Base-by-base conservation (phyloP, 2,888 invertebrate genomes). In the Eupithecia centaureata region DNA sequence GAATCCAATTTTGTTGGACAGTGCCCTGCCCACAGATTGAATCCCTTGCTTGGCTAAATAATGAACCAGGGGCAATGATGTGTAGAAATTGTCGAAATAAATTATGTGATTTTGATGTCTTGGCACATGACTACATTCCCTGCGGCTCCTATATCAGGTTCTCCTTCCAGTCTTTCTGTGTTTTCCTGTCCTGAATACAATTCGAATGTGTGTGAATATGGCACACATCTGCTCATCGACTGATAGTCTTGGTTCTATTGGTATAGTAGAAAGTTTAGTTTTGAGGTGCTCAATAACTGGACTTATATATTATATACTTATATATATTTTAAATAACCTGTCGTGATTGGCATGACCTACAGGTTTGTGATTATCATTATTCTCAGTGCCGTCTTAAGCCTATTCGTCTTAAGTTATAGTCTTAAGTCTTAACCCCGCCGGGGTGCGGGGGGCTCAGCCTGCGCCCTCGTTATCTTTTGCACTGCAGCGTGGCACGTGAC, bases 41-140 rank as follows among this genome's bases (percentile, higher is more conserved):
- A n/a, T n/a, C n/a, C 63, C 63, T 63, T 0, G 7, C 32, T 63
- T 63, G 0, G 13, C 30, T 47, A 63, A 57, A 5, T 8, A 57
- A 63, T 28, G 0, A 47, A 63, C 42, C 32, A 73, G 58, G 65
- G 79, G 79, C 73, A 79, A 71, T 64, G 77, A 78, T 10, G 79
- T 79, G 71, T 79, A 81, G 73, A 77, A 82, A 75, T 78, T 79
- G 72, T 79, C 80, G 73, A 82, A 79, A 67, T 77, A 79, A 61
- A 80, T 68, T 25, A 80, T 79, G 32, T 80, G 76, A 73, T 81
- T 79, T 72, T 28, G 58, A 66, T 56, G 74, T 71, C 79, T 76
- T 77, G 79, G 81, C 59, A 81, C 76, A 80, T 72, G 61, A 80
- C 77, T 61, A 76, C 73, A 76, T 79, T 79, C 69, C 73, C 70